These are phyloP conservation scores for Phengaris alcon DNA, from an alignment of 2,888 invertebrate genomes.

Conservation along the genomic window DNA sequence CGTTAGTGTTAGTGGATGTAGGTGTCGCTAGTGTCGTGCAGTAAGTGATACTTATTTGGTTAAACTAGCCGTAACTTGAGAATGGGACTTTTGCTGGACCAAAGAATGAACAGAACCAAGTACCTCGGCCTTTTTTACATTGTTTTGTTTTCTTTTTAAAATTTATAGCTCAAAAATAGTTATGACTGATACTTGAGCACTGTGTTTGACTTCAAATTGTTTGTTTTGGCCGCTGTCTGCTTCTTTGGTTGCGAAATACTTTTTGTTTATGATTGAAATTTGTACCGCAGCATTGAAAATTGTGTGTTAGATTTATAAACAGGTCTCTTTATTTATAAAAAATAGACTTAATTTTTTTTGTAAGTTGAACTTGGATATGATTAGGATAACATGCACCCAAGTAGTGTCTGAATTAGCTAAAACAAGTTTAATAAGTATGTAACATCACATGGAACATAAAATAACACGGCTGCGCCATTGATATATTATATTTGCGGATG, in stretches of 20 bases:
- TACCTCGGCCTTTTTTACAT: not conserved
- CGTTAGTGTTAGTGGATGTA: constrained; percentile 11
- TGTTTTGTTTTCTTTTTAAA: not conserved
- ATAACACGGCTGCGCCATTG: constrained; percentile 3
- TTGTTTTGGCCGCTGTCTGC: not conserved
- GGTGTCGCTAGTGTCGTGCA: constrained; percentile 3
- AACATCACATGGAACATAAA: constrained; percentile 4
- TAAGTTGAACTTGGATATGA: constrained; percentile 14
- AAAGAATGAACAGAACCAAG: not conserved
- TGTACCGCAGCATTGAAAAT: not conserved
- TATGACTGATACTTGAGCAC: not conserved
- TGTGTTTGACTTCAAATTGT: not conserved
- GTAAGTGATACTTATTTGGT: not conserved
- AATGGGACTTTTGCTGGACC: not conserved
- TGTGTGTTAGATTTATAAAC: not conserved
- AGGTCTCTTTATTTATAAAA: constrained; percentile 11
- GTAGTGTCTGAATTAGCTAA: not conserved
- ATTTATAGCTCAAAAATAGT: not conserved
- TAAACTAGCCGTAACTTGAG: not conserved
- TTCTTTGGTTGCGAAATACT: not conserved
- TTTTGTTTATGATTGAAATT: not conserved
- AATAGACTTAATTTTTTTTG: constrained; percentile 3
- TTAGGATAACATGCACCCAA: constrained; percentile 2
- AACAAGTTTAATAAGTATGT: not conserved
- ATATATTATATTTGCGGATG: not conserved